Evolutionary conservation across 2,888 invertebrate species (phyloP).

Genomic region (Synergus itoensis): DNA sequence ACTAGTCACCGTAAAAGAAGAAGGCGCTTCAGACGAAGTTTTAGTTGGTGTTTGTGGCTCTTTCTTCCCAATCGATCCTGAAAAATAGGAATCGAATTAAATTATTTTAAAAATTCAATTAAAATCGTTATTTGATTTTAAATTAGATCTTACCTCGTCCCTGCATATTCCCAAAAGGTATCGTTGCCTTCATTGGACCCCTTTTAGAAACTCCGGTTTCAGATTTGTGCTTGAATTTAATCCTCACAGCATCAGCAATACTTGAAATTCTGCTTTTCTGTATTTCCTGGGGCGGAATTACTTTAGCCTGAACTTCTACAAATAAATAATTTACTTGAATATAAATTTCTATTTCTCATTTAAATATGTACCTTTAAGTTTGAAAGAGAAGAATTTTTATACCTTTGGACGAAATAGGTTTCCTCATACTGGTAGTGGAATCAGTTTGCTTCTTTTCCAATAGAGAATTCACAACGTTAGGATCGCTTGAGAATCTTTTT

Average conservation of each 20-base stretch:
- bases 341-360: not conserved
- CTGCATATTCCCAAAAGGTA: slow-evolving; percentile 73
- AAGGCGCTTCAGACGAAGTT: not conserved
- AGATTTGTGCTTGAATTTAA: slow-evolving; percentile 65
- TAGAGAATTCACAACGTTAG: slow-evolving; percentile 49
- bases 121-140: not conserved
- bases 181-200: slow-evolving; percentile 73
- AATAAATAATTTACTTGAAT: slow-evolving; percentile 13
- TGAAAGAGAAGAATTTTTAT: slow-evolving; percentile 15
- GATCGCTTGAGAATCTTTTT: slow-evolving; percentile 66
- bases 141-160: slow-evolving; percentile 60
- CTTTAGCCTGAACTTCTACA: slow-evolving; percentile 49
- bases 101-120: not conserved
- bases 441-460: slow-evolving; percentile 52
- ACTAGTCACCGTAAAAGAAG: slow-evolving; percentile 51
- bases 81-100: not conserved
- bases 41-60: slow-evolving; percentile 9
- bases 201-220: slow-evolving; percentile 62
- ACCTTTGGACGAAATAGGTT: slow-evolving; percentile 52
- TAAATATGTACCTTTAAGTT: not conserved
- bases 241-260: slow-evolving; percentile 58
- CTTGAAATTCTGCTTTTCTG: slow-evolving; percentile 30
- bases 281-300: slow-evolving; percentile 40
- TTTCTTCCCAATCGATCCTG: slow-evolving; percentile 57
- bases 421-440: not conserved